Evolutionary conservation across 2,888 invertebrate genomes (phyloP).

Genomic region (Deilephila elpenor): DNA sequence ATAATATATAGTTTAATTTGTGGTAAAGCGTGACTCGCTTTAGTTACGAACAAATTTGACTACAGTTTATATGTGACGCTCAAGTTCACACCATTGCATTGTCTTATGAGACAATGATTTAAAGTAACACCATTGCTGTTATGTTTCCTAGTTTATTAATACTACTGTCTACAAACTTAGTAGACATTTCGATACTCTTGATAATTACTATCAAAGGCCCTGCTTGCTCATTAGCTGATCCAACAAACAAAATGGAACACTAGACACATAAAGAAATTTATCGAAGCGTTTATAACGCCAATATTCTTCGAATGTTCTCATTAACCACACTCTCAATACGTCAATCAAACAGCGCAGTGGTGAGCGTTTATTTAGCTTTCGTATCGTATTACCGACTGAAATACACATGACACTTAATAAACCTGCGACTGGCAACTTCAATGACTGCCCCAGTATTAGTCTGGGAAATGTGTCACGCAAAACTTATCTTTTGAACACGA

Average conservation of each 20-base stretch:
- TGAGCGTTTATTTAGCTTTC: slow-evolving; percentile 19
- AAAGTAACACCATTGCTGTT: no score
- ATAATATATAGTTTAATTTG: no score
- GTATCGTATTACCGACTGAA: slow-evolving; percentile 12
- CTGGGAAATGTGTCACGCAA: slow-evolving; percentile 27
- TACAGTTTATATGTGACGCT: no score
- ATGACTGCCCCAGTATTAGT: slow-evolving; percentile 2
- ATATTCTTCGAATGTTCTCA: slow-evolving; percentile 13
- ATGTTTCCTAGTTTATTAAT: no score
- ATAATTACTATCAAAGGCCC: no score
- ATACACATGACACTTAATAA: slow-evolving; percentile 18
- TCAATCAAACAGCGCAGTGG: slow-evolving; percentile 23
- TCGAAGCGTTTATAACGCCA: neutral
- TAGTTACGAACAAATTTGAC: no score
- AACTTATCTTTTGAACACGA: slow-evolving; percentile 32
- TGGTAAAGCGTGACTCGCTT: no score
- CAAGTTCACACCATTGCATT: no score
- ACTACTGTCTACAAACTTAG: no score
- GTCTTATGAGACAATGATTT: no score
- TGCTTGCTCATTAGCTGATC: no score
- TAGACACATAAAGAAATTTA: neutral
- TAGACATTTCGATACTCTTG: no score
- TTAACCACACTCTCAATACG: slow-evolving; percentile 25
- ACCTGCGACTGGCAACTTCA: slow-evolving; percentile 12
- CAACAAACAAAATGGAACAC: neutral